Base-by-base conservation (phyloP, 2,888 invertebrate genomes). In the Coleophora flavipennella region DNA sequence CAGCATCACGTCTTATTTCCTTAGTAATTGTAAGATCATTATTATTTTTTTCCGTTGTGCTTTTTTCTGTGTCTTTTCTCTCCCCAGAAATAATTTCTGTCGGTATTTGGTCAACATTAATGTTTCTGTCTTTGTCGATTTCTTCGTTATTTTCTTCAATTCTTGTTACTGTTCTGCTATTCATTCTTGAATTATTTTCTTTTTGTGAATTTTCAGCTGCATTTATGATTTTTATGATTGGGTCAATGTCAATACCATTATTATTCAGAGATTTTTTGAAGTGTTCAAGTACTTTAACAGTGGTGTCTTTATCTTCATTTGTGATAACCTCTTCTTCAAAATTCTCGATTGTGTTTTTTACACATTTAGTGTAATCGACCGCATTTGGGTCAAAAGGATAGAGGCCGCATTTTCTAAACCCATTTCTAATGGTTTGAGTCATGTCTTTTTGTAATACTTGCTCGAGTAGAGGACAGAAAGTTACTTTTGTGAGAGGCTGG, bases 361-460 rank as follows among this genome's bases (percentile, higher is more conserved):
- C 29, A 13, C 39, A 42, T 39, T 42, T 42, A 4, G 29, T 33
- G 33, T 42, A 42, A 31, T 42, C 38, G 3, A 42, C 36, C 11
- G 35, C 36, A 25, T 38, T n/a, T 28, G 27, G 25, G 33, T 38
- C 27, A 2, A 31, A 38, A 10, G 42, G 38, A 33, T 29, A 42
- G 1, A 42, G 33, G 10, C 42, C 42, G 12, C 29, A 34, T 13
- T 31, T 31, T 13, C 42, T 25, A 26, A 42, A 42, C 35, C 42
- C 42, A 38, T 42, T 42, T 6, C 35, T 41, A 1, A 41, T 31
- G 10, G 20, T 13, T 29, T 20, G 33, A 12, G 25, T 32, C 4
- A 33, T 36, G 10, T 10, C 10, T 8, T 35, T 20, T 25, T 35
- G 12, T 25, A 40, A 31, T 20, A 32, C 36, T 35, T 40, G 31